Conservation (phyloP, 1,140 invertebrate species). For the Whitmania pigra region DNA sequence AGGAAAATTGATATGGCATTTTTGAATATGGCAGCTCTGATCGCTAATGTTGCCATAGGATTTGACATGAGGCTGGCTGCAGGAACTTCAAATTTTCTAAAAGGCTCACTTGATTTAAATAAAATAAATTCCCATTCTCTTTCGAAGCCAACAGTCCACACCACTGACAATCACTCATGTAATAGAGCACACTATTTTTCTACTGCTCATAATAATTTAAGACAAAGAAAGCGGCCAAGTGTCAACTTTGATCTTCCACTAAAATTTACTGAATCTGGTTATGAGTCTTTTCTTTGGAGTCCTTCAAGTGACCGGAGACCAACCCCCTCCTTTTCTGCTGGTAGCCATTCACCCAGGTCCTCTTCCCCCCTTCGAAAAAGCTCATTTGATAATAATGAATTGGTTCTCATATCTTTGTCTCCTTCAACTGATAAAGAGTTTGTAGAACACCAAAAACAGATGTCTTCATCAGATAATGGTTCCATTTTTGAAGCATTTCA, state of each 20-base stretch:
- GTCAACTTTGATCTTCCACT: conserved; percentile 51
- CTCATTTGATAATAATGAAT: conserved; percentile 19
- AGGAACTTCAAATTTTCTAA: conserved; percentile 54
- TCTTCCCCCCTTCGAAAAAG: not conserved
- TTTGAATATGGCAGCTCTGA: conserved; percentile 75
- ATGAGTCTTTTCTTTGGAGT: conserved; percentile 46
- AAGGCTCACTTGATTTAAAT: not conserved
- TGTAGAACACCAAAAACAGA: conserved; percentile 31
- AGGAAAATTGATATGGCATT: conserved; percentile 37
- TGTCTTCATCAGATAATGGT: conserved; percentile 30
- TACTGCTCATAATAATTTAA: not conserved
- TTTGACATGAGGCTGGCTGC: conserved; percentile 79
- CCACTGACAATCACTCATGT: not conserved
- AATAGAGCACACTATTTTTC: not conserved
- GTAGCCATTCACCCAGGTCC: conserved; percentile 34
- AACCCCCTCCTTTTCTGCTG: conserved; percentile 47
- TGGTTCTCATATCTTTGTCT: conserved; percentile 25
- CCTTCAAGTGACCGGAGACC: conserved; percentile 29
- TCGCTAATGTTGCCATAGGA: conserved; percentile 73
- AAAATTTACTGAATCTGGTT: conserved; percentile 62
- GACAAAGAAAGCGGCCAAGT: conserved; percentile 50
- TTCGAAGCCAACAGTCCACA: not conserved
- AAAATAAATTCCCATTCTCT: not conserved
- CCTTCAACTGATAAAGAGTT: conserved; percentile 25
- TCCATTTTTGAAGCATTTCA: conserved; percentile 32